phyloP scores from a whole-genome alignment of 1,140 invertebrate genomes.

The Drosophila kanapiae region DNA sequence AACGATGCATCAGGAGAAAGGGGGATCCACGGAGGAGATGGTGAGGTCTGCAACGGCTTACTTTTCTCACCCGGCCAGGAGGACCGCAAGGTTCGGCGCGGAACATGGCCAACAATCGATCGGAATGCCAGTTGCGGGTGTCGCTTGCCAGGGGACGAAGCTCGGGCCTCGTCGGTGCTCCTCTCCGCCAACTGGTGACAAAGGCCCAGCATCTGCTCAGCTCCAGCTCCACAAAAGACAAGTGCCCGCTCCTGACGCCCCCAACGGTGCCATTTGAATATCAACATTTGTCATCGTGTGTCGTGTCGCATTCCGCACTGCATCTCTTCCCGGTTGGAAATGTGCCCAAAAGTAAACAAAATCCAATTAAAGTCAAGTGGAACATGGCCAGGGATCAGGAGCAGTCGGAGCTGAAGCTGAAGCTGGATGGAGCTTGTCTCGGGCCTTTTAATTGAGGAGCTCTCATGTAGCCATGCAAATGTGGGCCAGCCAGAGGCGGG shows the following conservation, averaged over 20 bases:
- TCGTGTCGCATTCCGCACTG: slow-evolving; percentile 71
- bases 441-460: slow-evolving; percentile 73
- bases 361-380: slow-evolving; percentile 81
- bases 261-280: slow-evolving; percentile 78
- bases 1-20: neutral
- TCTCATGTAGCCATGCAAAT: slow-evolving; percentile 73
- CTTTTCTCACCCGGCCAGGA: slow-evolving; percentile 68
- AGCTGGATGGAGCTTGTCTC: slow-evolving; percentile 29
- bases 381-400: slow-evolving; percentile 67
- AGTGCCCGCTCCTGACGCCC: slow-evolving; percentile 50
- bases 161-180: slow-evolving; percentile 4
- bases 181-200: slow-evolving; percentile 49
- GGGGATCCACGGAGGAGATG: neutral
- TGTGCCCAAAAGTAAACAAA: slow-evolving; percentile 77
- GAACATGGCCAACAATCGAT: slow-evolving; percentile 74
- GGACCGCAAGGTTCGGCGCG: slow-evolving; percentile 49
- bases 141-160: slow-evolving; percentile 26
- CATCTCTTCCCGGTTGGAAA: slow-evolving; percentile 55
- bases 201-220: slow-evolving; percentile 40
- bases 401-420: slow-evolving; percentile 5
- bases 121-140: slow-evolving; percentile 73
- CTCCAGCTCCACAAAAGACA: slow-evolving; percentile 11
- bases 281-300: slow-evolving; percentile 82
- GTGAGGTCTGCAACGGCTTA: slow-evolving; percentile 51
- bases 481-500: slow-evolving; percentile 51